Evolutionary conservation across 2,888 invertebrate genomes (phyloP).

Genomic region (Orthosia gothica): DNA sequence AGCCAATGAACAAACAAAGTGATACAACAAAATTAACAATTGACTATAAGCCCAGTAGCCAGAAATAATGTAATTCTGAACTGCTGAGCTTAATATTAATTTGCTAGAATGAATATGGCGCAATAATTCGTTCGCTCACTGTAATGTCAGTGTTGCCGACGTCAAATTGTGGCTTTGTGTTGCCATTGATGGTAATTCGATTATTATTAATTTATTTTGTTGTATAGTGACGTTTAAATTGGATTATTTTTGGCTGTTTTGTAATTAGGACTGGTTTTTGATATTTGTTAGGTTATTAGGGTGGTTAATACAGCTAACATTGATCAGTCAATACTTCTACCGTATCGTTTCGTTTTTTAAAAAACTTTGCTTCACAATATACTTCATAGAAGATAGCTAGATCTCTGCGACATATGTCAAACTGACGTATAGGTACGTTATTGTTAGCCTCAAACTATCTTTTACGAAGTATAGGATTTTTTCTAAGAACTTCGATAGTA

Average conservation of each 20-base stretch:
- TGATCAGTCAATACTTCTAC: not conserved
- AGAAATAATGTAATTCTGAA: conserved; percentile 23
- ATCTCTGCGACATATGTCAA: too few species aligned
- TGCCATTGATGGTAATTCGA: conserved; percentile 18
- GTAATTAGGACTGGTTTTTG: not conserved
- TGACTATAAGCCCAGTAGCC: conserved; percentile 7
- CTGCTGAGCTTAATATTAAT: conserved; percentile 28
- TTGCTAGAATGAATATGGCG: conserved; percentile 9
- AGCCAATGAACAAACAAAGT: not conserved
- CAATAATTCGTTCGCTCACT: conserved; percentile 34
- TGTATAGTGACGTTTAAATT: conserved; percentile 9
- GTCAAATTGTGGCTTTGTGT: conserved; percentile 30
- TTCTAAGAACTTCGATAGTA: too few species aligned
- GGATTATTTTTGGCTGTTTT: conserved; percentile 18
- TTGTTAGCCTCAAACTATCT: too few species aligned
- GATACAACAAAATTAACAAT: conserved; percentile 21
- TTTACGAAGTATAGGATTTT: too few species aligned
- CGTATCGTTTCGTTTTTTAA: too few species aligned
- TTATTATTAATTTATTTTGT: conserved; percentile 35
- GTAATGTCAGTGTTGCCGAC: not conserved
- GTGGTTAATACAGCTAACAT: not conserved
- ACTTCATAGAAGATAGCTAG: too few species aligned
- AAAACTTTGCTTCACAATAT: too few species aligned
- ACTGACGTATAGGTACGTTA: too few species aligned
- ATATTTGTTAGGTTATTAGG: conserved; percentile 11